Evolutionary conservation across 2,888 invertebrate genomes (phyloP).

Genomic region (Volucella zonaria): DNA sequence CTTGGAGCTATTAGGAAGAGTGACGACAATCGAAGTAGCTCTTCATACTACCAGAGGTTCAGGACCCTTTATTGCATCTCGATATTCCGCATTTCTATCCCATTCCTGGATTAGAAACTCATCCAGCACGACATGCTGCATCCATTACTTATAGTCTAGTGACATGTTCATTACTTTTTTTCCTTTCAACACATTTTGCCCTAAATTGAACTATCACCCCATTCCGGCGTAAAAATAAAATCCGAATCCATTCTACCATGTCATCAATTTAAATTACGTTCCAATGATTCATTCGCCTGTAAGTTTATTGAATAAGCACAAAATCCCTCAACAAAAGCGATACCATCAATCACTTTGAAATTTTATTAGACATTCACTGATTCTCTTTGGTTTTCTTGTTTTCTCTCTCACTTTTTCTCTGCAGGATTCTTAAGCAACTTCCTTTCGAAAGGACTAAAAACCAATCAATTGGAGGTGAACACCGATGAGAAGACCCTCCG

Average conservation of each 20-base stretch:
- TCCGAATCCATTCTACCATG: not conserved
- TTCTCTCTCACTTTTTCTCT: slow-evolving; percentile 26
- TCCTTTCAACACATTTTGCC: no score
- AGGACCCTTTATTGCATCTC: no score
- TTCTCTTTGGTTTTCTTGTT: slow-evolving; percentile 16
- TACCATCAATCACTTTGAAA: slow-evolving; percentile 36
- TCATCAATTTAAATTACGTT: slow-evolving; percentile 32
- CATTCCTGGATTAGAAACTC: no score
- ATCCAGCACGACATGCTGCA: no score
- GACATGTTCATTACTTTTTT: no score
- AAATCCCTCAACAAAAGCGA: not conserved
- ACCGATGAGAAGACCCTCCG: slow-evolving; percentile 86
- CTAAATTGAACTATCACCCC: no score
- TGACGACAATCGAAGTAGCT: no score
- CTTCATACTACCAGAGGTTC: no score
- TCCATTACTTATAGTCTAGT: no score
- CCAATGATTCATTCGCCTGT: slow-evolving; percentile 21
- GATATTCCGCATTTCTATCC: no score
- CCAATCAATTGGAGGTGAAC: slow-evolving; percentile 87
- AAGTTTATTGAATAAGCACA: slow-evolving; percentile 31
- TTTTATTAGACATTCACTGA: no score
- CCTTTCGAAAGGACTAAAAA: slow-evolving; percentile 84
- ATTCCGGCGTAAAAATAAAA: not conserved
- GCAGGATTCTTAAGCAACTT: slow-evolving; percentile 82
- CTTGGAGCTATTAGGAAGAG: no score